phyloP scores from a whole-genome alignment of 2,888 invertebrate genomes.

The Argyra leucocephala region DNA sequence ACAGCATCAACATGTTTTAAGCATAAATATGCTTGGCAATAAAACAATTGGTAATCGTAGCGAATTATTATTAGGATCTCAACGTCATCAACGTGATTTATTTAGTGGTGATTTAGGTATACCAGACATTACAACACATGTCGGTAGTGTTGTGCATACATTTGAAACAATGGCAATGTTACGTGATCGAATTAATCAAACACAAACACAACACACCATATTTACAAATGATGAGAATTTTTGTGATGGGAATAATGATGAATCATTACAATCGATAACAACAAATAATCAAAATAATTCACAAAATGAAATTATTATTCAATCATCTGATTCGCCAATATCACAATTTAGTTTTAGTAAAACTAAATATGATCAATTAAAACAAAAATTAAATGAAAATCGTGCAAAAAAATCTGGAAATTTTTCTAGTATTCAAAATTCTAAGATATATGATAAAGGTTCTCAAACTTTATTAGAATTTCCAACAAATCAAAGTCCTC shows the following conservation, averaged over 20 bases:
- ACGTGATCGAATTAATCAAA: constrained; percentile 28
- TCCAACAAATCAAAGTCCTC: too few relatives aligned
- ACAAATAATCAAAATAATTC: not conserved
- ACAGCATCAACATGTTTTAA: not conserved
- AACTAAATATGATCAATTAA: constrained; percentile 39
- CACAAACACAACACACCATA: not conserved
- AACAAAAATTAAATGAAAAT: constrained; percentile 39
- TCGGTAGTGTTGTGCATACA: constrained; percentile 42
- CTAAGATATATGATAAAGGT: constrained; percentile 8
- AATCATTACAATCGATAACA: constrained; percentile 17
- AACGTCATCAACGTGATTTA: constrained; percentile 40
- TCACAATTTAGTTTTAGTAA: constrained; percentile 22
- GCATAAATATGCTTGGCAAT: not conserved
- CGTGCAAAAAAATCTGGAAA: constrained; percentile 23
- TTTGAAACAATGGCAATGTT: constrained; percentile 41
- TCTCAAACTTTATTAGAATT: too few relatives aligned
- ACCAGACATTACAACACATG: constrained; percentile 41
- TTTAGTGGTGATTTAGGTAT: constrained; percentile 43
- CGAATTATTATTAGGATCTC: constrained; percentile 34
- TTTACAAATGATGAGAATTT: not conserved
- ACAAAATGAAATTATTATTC: not conserved
- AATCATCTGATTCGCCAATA: not conserved
- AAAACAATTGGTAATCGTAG: constrained; percentile 28
- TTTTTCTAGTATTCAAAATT: constrained; percentile 25
- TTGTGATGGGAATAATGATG: constrained; percentile 4